These are phyloP conservation scores for Molossus alvarezi DNA, from an alignment of 2,797 vertebrate genomes.

Conservation along the genomic window DNA sequence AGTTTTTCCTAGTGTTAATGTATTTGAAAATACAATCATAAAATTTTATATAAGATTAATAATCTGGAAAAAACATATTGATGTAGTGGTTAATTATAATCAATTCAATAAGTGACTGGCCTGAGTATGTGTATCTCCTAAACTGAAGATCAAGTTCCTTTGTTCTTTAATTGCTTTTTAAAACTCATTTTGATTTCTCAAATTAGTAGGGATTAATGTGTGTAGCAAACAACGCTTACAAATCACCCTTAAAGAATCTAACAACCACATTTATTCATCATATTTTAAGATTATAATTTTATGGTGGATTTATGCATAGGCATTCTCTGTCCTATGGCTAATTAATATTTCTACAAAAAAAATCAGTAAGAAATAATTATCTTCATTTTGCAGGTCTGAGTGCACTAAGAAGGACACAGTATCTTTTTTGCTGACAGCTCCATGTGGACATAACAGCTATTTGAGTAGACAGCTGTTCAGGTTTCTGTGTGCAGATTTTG, in stretches of 20 bases:
- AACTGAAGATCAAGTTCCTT: slow-evolving; percentile 74
- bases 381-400: neutral
- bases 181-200: slow-evolving; percentile 81
- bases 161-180: slow-evolving; percentile 81
- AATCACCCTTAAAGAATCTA: neutral
- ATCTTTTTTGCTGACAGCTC: neutral
- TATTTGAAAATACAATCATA: slow-evolving; percentile 51
- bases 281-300: slow-evolving; percentile 45
- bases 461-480: neutral
- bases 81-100: slow-evolving; percentile 74
- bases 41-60: slow-evolving; percentile 69
- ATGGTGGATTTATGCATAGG: neutral
- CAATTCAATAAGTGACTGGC: slow-evolving; percentile 71
- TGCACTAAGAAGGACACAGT: neutral
- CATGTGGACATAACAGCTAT: slow-evolving; percentile 27
- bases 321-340: neutral
- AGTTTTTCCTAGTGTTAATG: slow-evolving; percentile 43
- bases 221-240: neutral
- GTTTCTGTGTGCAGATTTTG: neutral
- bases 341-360: slow-evolving; percentile 43
- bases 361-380: neutral
- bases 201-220: slow-evolving; percentile 67
- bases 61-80: slow-evolving; percentile 70
- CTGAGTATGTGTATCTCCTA: slow-evolving; percentile 58
- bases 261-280: neutral